Evolutionary conservation across 2,797 vertebrate species (phyloP).

Genomic region (Falco columbarius): DNA sequence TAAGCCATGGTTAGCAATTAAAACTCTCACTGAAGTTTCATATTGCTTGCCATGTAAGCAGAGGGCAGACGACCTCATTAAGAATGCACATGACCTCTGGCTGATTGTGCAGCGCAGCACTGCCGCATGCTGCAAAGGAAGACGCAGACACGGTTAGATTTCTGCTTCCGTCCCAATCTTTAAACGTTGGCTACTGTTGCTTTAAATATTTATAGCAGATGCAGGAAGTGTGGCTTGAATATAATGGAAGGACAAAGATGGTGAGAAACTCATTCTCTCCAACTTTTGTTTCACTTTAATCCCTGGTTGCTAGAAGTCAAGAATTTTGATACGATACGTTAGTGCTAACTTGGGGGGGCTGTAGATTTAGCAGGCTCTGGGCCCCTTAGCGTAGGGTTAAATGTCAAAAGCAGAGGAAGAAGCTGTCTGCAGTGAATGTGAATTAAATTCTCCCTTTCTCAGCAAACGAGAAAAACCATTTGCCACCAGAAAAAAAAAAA

Average conservation of each 20-base stretch:
- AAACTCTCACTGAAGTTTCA: background rate
- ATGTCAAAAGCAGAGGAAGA: slow-evolving; percentile 57
- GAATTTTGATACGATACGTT: slow-evolving; percentile 42
- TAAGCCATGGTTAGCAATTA: background rate
- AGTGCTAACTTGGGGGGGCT: background rate
- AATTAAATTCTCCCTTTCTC: slow-evolving; percentile 25
- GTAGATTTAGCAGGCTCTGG: slow-evolving; percentile 6
- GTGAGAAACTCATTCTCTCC: slow-evolving; percentile 33
- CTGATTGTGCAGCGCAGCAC: background rate
- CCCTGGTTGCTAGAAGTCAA: slow-evolving; percentile 6
- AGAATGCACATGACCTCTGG: slow-evolving; percentile 48
- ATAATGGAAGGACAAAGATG: slow-evolving; percentile 8
- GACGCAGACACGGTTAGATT: slow-evolving; percentile 17
- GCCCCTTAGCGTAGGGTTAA: slow-evolving; percentile 52
- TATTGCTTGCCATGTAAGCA: background rate
- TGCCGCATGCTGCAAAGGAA: background rate
- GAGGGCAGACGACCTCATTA: slow-evolving; percentile 15
- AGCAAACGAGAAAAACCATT: background rate
- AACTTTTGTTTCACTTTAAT: slow-evolving; percentile 49
- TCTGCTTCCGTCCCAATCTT: slow-evolving; percentile 55
- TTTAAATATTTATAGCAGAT: slow-evolving; percentile 74
- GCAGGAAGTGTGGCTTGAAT: slow-evolving; percentile 69
- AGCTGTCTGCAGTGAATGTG: slow-evolving; percentile 43
- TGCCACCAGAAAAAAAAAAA: background rate
- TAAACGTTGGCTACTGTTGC: slow-evolving; percentile 56